Percentiles rank a stretch among this genome's conserved stretches.
Conservation (phyloP, 2,797 vertebrate species). For the Sebastes dallii region DNA sequence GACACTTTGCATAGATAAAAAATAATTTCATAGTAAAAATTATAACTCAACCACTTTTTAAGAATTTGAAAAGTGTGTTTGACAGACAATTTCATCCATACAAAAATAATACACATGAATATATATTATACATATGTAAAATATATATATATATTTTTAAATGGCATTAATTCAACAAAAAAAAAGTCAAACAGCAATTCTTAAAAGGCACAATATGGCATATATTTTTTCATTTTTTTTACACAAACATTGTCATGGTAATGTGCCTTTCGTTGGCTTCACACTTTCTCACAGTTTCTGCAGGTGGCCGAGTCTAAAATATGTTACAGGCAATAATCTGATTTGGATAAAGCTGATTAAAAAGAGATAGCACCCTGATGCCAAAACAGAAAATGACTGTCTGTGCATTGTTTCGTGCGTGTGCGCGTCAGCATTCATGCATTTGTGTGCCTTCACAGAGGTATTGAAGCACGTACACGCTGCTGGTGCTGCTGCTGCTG, state of each 20-base stretch:
- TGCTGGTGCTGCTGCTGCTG: slow-evolving; percentile 24
- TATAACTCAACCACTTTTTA: slow-evolving; percentile 32
- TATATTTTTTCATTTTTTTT: neutral
- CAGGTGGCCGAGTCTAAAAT: slow-evolving; percentile 33
- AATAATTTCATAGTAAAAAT: slow-evolving; percentile 57
- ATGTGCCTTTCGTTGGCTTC: slow-evolving; percentile 21
- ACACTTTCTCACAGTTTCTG: slow-evolving; percentile 60
- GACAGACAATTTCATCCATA: slow-evolving; percentile 33
- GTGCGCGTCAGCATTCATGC: slow-evolving; percentile 4
- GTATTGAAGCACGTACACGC: slow-evolving; percentile 32
- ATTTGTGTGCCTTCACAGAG: slow-evolving; percentile 41
- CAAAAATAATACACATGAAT: slow-evolving; percentile 41
- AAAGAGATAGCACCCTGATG: slow-evolving; percentile 54
- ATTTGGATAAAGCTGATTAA: slow-evolving; percentile 62
- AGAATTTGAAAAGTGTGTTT: slow-evolving; percentile 31
- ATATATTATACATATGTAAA: slow-evolving; percentile 53
- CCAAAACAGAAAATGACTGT: slow-evolving; percentile 28
- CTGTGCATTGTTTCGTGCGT: slow-evolving; percentile 2
- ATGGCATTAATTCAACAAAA: slow-evolving; percentile 32
- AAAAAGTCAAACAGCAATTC: slow-evolving; percentile 17
- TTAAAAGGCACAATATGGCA: slow-evolving; percentile 48
- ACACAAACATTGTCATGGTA: neutral
- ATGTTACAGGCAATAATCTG: slow-evolving; percentile 55
- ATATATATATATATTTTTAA: slow-evolving; percentile 19
- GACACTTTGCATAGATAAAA: slow-evolving; percentile 43